These are phyloP conservation scores for Macropodus opercularis DNA, from an alignment of 2,797 vertebrate genomes.

Conservation along the genomic window DNA sequence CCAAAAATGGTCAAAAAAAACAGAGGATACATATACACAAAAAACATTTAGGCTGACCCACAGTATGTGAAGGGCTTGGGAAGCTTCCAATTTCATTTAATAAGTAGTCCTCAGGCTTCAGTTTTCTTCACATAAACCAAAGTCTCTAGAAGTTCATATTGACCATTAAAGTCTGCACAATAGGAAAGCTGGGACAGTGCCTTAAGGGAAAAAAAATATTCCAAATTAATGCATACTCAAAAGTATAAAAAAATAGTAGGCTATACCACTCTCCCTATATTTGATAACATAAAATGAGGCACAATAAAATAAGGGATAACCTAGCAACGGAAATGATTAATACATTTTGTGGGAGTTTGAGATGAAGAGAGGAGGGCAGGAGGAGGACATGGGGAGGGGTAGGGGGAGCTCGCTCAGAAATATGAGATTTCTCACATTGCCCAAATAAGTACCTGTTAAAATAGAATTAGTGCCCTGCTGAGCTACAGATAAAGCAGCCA, in stretches of 20 bases:
- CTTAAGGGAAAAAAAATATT: slow-evolving; percentile 19
- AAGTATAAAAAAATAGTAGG: slow-evolving; percentile 4
- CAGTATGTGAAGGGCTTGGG: slow-evolving; percentile 16
- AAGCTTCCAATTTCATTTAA: slow-evolving; percentile 28
- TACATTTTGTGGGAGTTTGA: slow-evolving; percentile 27
- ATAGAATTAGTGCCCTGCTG: slow-evolving; percentile 68
- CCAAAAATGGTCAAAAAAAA: slow-evolving; percentile 78
- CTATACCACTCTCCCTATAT: background rate
- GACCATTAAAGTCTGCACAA: background rate
- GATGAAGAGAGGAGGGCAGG: slow-evolving; percentile 17
- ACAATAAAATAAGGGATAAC: slow-evolving; percentile 9
- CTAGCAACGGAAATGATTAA: slow-evolving; percentile 13
- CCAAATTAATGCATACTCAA: slow-evolving; percentile 13
- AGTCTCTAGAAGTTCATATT: slow-evolving; percentile 4
- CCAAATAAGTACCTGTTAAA: slow-evolving; percentile 86
- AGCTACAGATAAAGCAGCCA: slow-evolving; percentile 75
- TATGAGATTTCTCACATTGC: slow-evolving; percentile 73
- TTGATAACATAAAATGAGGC: slow-evolving; percentile 12
- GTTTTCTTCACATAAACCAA: slow-evolving; percentile 39
- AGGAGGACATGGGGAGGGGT: slow-evolving; percentile 8
- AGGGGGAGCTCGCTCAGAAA: slow-evolving; percentile 53
- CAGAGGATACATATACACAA: slow-evolving; percentile 14
- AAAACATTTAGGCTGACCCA: slow-evolving; percentile 31
- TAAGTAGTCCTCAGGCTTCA: slow-evolving; percentile 15
- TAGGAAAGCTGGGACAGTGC: background rate